A percentile compares a stretch with the other conserved stretches of the same genome.
Conservation (phyloP, 2,113 vertebrate genomes). For the Aythya baeri region DNA sequence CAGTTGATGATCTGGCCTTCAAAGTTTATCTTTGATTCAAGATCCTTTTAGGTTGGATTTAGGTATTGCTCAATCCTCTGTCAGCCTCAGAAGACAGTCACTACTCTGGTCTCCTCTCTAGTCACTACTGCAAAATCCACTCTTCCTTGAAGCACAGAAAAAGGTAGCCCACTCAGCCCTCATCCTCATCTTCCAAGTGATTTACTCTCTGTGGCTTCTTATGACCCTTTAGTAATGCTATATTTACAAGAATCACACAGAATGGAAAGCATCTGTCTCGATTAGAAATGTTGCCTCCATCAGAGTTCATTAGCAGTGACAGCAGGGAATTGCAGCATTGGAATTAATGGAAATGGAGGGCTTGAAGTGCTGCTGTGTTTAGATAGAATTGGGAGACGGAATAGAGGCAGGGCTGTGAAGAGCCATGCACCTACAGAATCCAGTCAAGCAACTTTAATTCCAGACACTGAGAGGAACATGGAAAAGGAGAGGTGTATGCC, state of each 20-base stretch:
- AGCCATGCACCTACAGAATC: neutral
- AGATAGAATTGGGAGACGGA: neutral
- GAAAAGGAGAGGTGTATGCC: neutral
- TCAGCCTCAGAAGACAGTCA: neutral
- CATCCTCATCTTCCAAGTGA: neutral
- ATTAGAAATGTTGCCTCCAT: neutral
- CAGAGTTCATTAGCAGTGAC: neutral
- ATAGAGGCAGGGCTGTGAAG: neutral
- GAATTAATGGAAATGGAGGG: conserved; percentile 11
- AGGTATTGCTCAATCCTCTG: neutral
- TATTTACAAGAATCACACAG: neutral
- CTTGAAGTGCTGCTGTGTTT: neutral
- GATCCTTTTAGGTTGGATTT: neutral
- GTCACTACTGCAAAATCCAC: neutral
- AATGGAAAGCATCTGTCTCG: neutral
- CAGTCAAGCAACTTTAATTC: neutral
- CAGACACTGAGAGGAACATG: neutral
- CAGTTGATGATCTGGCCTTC: neutral
- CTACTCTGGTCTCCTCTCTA: neutral
- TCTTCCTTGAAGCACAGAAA: neutral
- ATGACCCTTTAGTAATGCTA: neutral
- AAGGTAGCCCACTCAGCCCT: neutral
- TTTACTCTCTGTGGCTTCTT: neutral
- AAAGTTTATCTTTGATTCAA: neutral
- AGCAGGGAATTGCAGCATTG: neutral